phyloP scores from a whole-genome alignment of 2,113 vertebrate genomes.

The Brachypteracias leptosomus region DNA sequence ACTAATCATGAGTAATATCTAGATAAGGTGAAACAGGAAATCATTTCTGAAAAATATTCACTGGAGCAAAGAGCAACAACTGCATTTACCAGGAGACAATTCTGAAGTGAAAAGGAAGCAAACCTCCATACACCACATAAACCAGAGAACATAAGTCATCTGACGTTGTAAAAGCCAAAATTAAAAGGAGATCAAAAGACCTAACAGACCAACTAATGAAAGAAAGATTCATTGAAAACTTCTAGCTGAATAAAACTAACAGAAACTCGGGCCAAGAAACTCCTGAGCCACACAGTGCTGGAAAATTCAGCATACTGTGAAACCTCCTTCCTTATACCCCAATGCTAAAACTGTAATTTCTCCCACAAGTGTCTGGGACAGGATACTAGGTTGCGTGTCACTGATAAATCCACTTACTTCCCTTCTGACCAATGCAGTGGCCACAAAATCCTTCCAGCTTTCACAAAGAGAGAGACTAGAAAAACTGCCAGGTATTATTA shows the following conservation, averaged over 20 bases:
- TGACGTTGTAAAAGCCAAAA: background rate
- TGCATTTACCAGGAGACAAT: background rate
- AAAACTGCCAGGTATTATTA: background rate
- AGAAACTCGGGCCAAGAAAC: background rate
- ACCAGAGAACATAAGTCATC: background rate
- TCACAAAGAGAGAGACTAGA: background rate
- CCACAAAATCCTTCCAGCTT: background rate
- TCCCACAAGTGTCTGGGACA: background rate
- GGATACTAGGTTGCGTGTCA: background rate
- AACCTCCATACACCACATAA: background rate
- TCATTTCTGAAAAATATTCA: background rate
- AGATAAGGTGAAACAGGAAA: conserved; percentile 29
- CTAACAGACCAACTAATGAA: background rate
- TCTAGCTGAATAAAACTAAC: background rate
- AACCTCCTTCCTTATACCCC: background rate
- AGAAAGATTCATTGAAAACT: background rate
- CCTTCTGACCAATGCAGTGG: background rate
- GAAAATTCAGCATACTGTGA: background rate
- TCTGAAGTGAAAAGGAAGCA: background rate
- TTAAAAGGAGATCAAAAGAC: background rate
- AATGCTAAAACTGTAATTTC: background rate
- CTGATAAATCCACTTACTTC: background rate
- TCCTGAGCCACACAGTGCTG: background rate
- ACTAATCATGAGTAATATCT: conserved; percentile 25
- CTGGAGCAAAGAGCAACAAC: background rate